Percentiles rank a stretch among this genome's conserved stretches.
Evolutionary conservation across 1,140 invertebrate genomes (phyloP).

Genomic region (Parasteatoda tepidariorum): DNA sequence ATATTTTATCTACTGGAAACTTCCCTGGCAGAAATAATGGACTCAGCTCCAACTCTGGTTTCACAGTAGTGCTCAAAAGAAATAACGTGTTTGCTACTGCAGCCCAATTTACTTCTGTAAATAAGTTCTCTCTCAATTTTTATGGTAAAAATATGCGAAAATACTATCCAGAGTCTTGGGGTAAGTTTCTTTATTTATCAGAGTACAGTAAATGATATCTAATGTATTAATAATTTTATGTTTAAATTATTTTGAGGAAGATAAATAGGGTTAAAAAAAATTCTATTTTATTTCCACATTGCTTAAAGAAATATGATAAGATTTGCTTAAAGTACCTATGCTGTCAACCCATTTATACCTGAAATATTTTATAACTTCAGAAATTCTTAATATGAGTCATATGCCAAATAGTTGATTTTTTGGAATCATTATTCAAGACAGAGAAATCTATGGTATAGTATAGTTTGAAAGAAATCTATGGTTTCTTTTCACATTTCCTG

Average conservation of each 20-base stretch:
- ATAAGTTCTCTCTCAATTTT: constrained; percentile 28
- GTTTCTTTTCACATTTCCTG: no score
- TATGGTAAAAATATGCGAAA: constrained; percentile 21
- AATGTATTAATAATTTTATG: not conserved
- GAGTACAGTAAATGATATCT: no score
- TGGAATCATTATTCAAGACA: no score
- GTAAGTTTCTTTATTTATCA: no score
- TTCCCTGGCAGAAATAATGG: constrained; percentile 1
- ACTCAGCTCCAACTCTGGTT: not conserved
- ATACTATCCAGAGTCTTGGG: constrained; percentile 48
- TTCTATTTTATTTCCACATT: not conserved
- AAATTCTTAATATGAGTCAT: no score
- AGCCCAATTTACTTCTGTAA: constrained; percentile 1
- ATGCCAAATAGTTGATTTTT: no score
- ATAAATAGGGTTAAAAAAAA: not conserved
- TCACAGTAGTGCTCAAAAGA: constrained; percentile 4
- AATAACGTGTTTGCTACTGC: constrained; percentile 7
- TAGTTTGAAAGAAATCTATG: no score
- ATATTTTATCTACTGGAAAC: constrained; percentile 16
- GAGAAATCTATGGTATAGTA: no score
- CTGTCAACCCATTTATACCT: no score
- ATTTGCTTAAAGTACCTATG: not conserved
- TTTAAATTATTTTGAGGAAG: not conserved
- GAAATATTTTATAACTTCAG: no score
- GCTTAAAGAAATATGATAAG: not conserved